Evolutionary conservation across 2,888 invertebrate genomes (phyloP).

Genomic region (Drosophila emarginata): DNA sequence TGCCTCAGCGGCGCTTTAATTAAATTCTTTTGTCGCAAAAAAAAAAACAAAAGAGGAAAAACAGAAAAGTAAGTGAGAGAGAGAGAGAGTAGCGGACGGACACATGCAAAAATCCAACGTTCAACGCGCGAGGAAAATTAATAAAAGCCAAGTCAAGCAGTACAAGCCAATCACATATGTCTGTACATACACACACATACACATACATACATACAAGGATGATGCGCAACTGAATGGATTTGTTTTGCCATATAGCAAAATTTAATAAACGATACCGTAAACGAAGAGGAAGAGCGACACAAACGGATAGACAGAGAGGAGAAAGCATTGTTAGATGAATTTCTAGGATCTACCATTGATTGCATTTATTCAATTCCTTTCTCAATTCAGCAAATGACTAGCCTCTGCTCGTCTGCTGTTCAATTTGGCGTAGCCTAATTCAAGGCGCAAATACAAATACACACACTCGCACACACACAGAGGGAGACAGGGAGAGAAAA

Average conservation of each 20-base stretch:
- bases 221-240: conserved; percentile 8
- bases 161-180: conserved; percentile 45
- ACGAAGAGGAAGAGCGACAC: not conserved
- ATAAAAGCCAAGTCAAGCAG: conserved; percentile 47
- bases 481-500: not conserved
- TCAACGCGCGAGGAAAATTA: conserved; percentile 50
- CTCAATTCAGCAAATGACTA: conserved; percentile 39
- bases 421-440: conserved; percentile 65
- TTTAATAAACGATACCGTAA: conserved; percentile 31
- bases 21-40: conserved; percentile 70
- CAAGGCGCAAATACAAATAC: conserved; percentile 38
- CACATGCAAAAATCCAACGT: conserved; percentile 62
- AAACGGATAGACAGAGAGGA: not conserved
- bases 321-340: conserved; percentile 36
- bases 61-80: not conserved
- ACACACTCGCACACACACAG: conserved; percentile 3
- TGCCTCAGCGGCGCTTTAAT: conserved; percentile 67
- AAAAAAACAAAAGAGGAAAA: conserved; percentile 1
- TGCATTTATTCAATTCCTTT: conserved; percentile 40
- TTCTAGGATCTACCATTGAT: conserved; percentile 37
- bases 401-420: conserved; percentile 38
- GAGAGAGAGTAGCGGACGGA: conserved; percentile 20
- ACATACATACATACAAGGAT: no score
- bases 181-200: no score
- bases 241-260: conserved; percentile 15